phyloP scores from a whole-genome alignment of 2,888 invertebrate species.

The Pecten maximus region DNA sequence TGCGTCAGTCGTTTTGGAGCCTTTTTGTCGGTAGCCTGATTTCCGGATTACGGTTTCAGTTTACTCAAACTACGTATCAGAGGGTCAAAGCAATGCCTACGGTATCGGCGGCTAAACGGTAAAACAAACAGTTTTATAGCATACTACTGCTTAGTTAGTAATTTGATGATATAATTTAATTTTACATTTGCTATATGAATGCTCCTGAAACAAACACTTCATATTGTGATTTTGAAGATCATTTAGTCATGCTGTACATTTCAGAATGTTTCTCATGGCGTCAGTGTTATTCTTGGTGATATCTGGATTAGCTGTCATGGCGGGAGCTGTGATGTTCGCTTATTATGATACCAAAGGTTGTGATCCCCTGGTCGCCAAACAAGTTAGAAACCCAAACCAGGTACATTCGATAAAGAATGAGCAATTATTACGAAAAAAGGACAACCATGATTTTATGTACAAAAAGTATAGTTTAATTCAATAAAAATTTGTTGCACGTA shows the following conservation, averaged over 20 bases:
- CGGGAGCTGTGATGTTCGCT: background rate
- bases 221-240: too few species aligned
- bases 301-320: background rate
- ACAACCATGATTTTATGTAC: too few species aligned
- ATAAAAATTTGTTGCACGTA: too few species aligned
- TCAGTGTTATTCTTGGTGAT: background rate
- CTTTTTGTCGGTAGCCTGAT: slow-evolving; percentile 40
- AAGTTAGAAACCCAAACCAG: slow-evolving; percentile 9
- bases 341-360: background rate
- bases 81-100: slow-evolving; percentile 50
- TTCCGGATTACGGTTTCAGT: slow-evolving; percentile 44
- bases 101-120: background rate
- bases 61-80: slow-evolving; percentile 53
- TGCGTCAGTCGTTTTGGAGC: slow-evolving; percentile 48
- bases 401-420: too few species aligned
- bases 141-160: background rate
- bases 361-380: background rate
- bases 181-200: background rate
- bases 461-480: too few species aligned
- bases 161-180: background rate
- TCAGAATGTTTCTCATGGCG: background rate
- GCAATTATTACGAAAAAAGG: too few species aligned
- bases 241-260: background rate
- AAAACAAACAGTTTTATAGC: background rate
- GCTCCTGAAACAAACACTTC: too few species aligned